Base-by-base conservation (phyloP, 1,140 invertebrate genomes). In the Calephelis virginiensis region DNA sequence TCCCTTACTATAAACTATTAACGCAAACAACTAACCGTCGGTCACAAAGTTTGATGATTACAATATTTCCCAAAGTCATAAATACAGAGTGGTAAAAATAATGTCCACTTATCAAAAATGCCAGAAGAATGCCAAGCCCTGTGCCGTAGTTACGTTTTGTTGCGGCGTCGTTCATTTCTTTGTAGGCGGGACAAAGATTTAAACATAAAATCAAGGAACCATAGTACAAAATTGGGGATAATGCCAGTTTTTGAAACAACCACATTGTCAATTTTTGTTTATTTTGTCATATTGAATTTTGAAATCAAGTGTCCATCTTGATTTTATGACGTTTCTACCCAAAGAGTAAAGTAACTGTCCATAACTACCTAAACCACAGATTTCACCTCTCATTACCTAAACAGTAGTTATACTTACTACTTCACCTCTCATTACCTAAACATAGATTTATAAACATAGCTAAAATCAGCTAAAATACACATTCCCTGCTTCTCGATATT, bases 31-130 rank as follows among this genome's bases (percentile, higher is more conserved):
- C 80, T 80, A 72, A 90, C 86, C 78, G 75, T 71, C 77, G 79
- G 71, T 88, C 78, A 71, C 82, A 82, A 64, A 77, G 84, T 80
- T 86, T 88, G 8, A 90, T 78, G 43, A 88, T 81, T 13, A 90
- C 62, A 10, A 86, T 76, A 69, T 90, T 90, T 7, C 83, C 84
- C 80, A 77, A 85, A 12, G 83, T 78, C 79, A 90, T 74, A 0
- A 88, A 50, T 8, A 80, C 50, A 4, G 78, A 76, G 59, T 90
- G 82, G 37, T 76, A 75, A 8, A 86, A 71, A 10, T 77, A 68
- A 38, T 70, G 66, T 0, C 88, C 83, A 72, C 85, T 86, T 65
- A 85, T 76, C 8, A 85, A 47, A 64, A 79, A 80, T 0, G 75
- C 67, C 10, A 83, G 43, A 37, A 90, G 74, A 38, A 89, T 47